Percentiles rank a stretch among this genome's conserved stretches.
Evolutionary conservation across 2,888 invertebrate species (phyloP).

Genomic region (Clistopyga incitator): DNA sequence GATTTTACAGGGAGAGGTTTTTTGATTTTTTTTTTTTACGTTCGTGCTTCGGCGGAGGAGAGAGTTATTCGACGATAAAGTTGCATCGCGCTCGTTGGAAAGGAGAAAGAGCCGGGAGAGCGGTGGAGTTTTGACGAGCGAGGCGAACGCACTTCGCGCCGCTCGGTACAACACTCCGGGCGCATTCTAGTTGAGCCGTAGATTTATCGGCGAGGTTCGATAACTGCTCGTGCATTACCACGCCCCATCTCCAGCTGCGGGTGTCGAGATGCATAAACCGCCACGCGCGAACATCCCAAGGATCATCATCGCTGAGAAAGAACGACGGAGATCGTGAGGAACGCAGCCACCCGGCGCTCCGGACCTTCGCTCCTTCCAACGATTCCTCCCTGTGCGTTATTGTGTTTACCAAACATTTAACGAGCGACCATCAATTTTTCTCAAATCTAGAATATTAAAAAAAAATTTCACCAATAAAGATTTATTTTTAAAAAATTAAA

Average conservation of each 20-base stretch:
- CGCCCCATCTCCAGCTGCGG: conserved; percentile 76
- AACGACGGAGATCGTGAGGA: conserved; percentile 12
- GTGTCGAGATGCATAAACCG: conserved; percentile 58
- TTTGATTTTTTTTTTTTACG: no score
- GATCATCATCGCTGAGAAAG: conserved; percentile 44
- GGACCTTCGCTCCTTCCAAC: background rate
- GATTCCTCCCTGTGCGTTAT: conserved; percentile 25
- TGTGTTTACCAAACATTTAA: background rate
- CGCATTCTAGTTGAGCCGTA: conserved; percentile 82
- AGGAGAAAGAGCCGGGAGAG: conserved; percentile 2
- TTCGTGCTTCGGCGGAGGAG: no score
- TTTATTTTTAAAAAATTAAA: background rate
- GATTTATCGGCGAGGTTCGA: conserved; percentile 82
- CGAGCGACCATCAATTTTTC: background rate
- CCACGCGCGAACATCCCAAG: conserved; percentile 52
- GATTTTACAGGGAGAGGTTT: background rate
- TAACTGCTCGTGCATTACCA: conserved; percentile 82
- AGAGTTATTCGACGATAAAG: conserved; percentile 36
- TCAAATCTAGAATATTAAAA: background rate
- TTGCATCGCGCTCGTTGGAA: conserved; percentile 7
- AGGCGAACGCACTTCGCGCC: conserved; percentile 68
- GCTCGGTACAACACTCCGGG: conserved; percentile 74
- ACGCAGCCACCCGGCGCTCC: background rate
- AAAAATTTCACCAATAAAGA: background rate
- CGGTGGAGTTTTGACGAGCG: conserved; percentile 67